Percentiles rank a stretch among this genome's conserved stretches.
phyloP scores from a whole-genome alignment of 2,113 vertebrate genomes.

The Circaetus gallicus region DNA sequence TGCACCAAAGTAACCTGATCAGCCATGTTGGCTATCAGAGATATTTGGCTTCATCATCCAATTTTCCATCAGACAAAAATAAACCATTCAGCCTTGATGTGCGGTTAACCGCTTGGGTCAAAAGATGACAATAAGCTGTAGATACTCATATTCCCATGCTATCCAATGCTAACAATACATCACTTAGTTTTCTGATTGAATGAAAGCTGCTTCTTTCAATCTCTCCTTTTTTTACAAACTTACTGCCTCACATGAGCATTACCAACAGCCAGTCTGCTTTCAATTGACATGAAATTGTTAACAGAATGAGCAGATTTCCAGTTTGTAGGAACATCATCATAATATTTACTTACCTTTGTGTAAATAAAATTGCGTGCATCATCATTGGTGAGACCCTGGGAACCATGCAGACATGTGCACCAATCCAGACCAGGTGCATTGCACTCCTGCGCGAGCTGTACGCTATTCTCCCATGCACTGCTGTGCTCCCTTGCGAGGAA shows the following conservation, averaged over 20 bases:
- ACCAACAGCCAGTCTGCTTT: background rate
- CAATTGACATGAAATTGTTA: background rate
- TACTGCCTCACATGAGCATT: background rate
- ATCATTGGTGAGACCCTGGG: background rate
- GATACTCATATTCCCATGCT: background rate
- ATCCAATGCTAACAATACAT: background rate
- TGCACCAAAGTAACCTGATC: background rate
- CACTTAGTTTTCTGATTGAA: background rate
- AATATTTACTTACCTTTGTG: background rate
- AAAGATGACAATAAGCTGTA: background rate
- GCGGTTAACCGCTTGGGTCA: background rate
- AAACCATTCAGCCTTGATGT: background rate
- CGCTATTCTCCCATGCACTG: rapidly evolving
- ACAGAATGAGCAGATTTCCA: rapidly evolving
- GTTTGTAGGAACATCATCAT: background rate
- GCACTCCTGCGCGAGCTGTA: background rate
- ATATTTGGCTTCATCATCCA: background rate
- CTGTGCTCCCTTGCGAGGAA: rapidly evolving
- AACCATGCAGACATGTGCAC: background rate
- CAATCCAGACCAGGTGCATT: background rate
- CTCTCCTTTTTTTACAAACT: background rate
- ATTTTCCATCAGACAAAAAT: background rate
- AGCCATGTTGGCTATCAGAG: background rate
- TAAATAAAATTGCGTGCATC: background rate
- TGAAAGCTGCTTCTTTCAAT: background rate